These are phyloP conservation scores for Chlorops oryzae DNA, from an alignment of 1,140 invertebrate genomes.

Conservation along the genomic window DNA sequence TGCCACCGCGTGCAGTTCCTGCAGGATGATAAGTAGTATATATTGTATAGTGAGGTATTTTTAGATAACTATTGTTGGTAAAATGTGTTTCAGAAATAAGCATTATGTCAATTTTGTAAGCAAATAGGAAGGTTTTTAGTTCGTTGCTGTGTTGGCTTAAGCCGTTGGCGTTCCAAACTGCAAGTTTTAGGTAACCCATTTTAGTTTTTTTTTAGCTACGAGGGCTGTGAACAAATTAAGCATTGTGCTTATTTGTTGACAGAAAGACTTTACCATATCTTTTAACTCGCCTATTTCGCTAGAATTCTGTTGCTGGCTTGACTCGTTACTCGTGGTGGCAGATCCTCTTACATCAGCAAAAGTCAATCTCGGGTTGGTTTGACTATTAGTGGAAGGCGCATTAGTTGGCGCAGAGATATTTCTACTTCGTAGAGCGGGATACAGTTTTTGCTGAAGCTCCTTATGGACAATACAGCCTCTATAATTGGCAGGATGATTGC, in stretches of 20 bases:
- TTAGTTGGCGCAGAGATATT: not conserved
- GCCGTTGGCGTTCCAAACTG: not conserved
- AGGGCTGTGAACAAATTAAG: too few relatives aligned
- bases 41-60: not conserved
- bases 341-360: not conserved
- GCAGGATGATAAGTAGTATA: not conserved
- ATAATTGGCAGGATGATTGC: not conserved
- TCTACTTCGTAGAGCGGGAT: not conserved
- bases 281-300: too few relatives aligned
- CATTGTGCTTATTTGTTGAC: too few relatives aligned
- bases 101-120: not conserved
- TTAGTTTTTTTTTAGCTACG: not conserved
- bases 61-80: not conserved
- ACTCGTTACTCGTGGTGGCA: not conserved
- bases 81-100: constrained; percentile 3
- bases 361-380: not conserved
- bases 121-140: not conserved
- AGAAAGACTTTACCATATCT: too few relatives aligned
- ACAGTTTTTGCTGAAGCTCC: not conserved
- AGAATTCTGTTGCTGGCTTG: not conserved
- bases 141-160: not conserved
- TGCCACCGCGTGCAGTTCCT: not conserved
- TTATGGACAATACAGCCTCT: too few relatives aligned
- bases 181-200: not conserved
- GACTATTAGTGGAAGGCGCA: not conserved